Base-by-base conservation (phyloP, 1,140 invertebrate species). In the Adelges cooleyi region DNA sequence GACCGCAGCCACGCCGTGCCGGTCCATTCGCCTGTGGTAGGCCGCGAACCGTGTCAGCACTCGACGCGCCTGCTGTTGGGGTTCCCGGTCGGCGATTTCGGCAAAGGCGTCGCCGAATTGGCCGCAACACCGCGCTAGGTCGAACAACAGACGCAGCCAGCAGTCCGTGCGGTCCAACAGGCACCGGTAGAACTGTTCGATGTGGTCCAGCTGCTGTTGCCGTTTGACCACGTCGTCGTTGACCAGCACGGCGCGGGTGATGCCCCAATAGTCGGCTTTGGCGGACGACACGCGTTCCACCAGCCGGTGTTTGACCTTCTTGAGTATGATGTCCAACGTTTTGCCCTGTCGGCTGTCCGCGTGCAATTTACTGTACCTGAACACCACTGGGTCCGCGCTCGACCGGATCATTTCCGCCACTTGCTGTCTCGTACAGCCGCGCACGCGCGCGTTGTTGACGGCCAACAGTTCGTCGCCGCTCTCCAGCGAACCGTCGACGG, bases 361-460 rank as follows among this genome's bases (percentile, higher is more conserved):
- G 77, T 98, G 95, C 3, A 99, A 80, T 77, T 98, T 98, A 74
- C 99, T 99, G 73, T 98, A 98, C 72, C 93, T 90, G 49, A 99
- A 90, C 29, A 84, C 87, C 3, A 99, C 94, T 78, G 92, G 86
- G 46, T 86, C 86, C 79, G 90, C 86, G 50, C 86, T 83, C 1
- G 86, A 79, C 76, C 98, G 95, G 70, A 99, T 99, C 86, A 98
- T 90, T 77, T 95, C 92, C 17, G 95, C 96, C 1, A 99, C 95
- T 78, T 98, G 94, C 2, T 93, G 89, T 80, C 99, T 98, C 1
- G 93, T 97, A 75, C 93, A 92, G 15, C 95, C 94, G 77, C 96
- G 98, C 0, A 98, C 92, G 9, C 85, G 86, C 67, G 86, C 82
- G 1, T 86, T 86, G 76, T 97, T 98, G 2, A 99, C 89, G 0